Conservation (phyloP, 2,113 vertebrate genomes). For the Eolophus roseicapilla region DNA sequence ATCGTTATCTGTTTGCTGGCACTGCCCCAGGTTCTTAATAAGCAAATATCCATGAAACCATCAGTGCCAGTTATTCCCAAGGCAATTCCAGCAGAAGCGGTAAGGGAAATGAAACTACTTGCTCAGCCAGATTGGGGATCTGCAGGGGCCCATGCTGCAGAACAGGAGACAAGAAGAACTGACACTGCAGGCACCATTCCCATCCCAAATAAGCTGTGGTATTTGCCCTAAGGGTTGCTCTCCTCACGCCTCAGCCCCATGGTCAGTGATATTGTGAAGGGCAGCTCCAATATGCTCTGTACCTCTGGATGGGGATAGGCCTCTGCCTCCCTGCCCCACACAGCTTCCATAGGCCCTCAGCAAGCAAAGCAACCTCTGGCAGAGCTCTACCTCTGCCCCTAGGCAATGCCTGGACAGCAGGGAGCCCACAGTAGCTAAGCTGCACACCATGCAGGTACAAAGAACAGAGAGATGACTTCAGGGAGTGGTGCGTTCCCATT, state of each 20-base stretch:
- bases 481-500: background rate
- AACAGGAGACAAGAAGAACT: background rate
- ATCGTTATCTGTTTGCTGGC: background rate
- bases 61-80: background rate
- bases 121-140: background rate
- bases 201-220: background rate
- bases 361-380: background rate
- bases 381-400: background rate
- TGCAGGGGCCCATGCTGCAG: background rate
- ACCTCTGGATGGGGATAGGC: background rate
- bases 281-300: background rate
- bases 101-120: background rate
- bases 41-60: background rate
- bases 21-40: background rate
- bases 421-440: background rate
- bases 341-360: background rate
- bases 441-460: background rate
- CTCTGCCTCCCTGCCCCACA: background rate
- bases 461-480: background rate
- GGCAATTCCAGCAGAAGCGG: background rate
- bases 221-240: background rate
- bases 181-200: background rate
- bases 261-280: background rate
- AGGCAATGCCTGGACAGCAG: background rate
- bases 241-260: fast-evolving